phyloP scores from a whole-genome alignment of 2,888 invertebrate genomes.

The Nemapogon koenigi region DNA sequence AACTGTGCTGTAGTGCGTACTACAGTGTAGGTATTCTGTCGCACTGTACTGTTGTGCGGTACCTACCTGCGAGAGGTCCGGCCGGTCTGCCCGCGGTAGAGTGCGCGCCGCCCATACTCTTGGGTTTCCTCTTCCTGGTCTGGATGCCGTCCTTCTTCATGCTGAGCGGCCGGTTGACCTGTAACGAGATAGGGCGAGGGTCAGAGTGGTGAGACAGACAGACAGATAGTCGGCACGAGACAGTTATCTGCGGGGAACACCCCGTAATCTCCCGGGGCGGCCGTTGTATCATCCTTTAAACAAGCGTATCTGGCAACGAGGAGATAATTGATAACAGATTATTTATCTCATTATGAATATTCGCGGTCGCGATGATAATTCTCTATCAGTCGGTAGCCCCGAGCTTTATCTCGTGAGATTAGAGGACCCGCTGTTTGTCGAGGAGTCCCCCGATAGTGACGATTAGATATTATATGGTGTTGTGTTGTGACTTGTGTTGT shows the following conservation, averaged over 20 bases:
- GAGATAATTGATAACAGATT: constrained; percentile 65
- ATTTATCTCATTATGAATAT: constrained; percentile 66
- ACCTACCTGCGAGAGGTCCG: constrained; percentile 36
- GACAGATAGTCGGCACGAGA: neutral
- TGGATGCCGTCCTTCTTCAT: constrained; percentile 99
- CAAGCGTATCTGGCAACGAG: constrained; percentile 54
- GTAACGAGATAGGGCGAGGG: constrained; percentile 21
- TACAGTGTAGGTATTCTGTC: too few relatives aligned
- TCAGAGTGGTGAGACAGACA: too few relatives aligned
- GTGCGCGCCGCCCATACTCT: constrained; percentile 61
- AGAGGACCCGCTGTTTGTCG: constrained; percentile 60
- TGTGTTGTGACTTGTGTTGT: constrained; percentile 24
- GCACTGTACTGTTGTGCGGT: constrained; percentile 2
- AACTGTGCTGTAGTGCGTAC: neutral
- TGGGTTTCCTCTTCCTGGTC: constrained; percentile 93
- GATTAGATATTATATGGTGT: constrained; percentile 63
- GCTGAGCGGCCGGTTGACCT: constrained; percentile 93
- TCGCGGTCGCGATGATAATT: constrained; percentile 59
- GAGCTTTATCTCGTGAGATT: constrained; percentile 60
- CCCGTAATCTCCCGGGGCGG: constrained; percentile 46
- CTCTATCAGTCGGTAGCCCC: constrained; percentile 64
- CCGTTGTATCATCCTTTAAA: constrained; percentile 60
- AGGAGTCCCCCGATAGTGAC: constrained; percentile 61
- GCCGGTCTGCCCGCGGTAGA: constrained; percentile 22
- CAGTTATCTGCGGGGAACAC: constrained; percentile 36